These are phyloP conservation scores for Paratilapia polleni DNA, from an alignment of 2,113 vertebrate genomes.

Conservation along the genomic window DNA sequence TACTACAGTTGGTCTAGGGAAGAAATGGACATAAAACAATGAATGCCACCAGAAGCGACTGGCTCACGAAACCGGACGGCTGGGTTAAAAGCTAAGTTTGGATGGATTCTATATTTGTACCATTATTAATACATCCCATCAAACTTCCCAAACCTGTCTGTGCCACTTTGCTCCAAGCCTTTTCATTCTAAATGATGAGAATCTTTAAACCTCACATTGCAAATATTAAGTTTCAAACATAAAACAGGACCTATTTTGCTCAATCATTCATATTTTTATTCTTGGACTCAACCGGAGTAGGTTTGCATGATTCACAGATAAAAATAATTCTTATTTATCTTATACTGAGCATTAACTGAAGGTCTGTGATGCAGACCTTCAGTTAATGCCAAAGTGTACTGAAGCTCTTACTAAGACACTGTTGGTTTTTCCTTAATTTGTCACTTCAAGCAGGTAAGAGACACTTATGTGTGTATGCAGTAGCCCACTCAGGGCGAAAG, in stretches of 20 bases:
- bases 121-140: not conserved
- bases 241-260: not conserved
- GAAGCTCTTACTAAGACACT: not conserved
- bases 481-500: not conserved
- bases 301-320: too few species aligned
- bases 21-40: constrained; percentile 9
- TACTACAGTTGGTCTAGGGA: not conserved
- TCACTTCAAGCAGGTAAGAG: not conserved
- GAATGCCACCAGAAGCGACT: constrained; percentile 19
- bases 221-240: not conserved
- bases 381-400: not conserved
- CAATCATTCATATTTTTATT: too few species aligned
- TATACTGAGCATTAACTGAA: too few species aligned
- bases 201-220: not conserved
- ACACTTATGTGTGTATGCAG: not conserved
- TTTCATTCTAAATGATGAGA: not conserved
- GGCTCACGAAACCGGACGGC: not conserved
- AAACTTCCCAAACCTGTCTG: not conserved
- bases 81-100: constrained; percentile 14
- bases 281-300: too few species aligned
- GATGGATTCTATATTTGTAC: constrained; percentile 13
- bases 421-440: not conserved
- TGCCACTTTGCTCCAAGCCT: not conserved
- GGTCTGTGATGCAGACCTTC: not conserved
- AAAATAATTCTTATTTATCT: too few species aligned